phyloP scores from a whole-genome alignment of 2,888 invertebrate genomes.

The Lepidocyrtinus sp. region DNA sequence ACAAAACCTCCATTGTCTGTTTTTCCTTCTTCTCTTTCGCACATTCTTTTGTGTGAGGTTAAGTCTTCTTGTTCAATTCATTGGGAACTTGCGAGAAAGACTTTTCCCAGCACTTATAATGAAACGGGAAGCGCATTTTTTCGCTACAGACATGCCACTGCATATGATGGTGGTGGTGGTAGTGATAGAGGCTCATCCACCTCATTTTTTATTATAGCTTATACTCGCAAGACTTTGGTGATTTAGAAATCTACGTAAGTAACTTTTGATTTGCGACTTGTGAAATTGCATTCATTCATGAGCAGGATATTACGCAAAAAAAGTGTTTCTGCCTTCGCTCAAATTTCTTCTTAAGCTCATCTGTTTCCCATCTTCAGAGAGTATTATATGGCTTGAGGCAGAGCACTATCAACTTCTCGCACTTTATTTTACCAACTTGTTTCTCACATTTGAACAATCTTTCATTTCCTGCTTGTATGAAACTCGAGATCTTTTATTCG shows the following conservation, averaged over 20 bases:
- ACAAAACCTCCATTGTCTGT: constrained; percentile 44
- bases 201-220: not conserved
- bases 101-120: constrained; percentile 57
- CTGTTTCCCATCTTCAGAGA: constrained; percentile 9
- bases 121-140: constrained; percentile 23
- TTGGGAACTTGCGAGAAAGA: constrained; percentile 56
- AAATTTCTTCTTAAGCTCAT: constrained; percentile 5
- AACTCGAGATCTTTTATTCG: not conserved
- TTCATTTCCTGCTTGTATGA: not conserved
- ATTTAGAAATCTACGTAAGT: not conserved
- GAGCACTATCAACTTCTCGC: too few relatives aligned
- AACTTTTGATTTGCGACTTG: constrained; percentile 1
- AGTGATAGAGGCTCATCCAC: not conserved
- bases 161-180: too few relatives aligned
- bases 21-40: constrained; percentile 40
- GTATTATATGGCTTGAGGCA: too few relatives aligned
- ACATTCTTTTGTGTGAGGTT: constrained; percentile 4
- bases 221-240: not conserved
- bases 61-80: constrained; percentile 35
- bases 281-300: constrained; percentile 9
- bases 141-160: too few relatives aligned
- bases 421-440: not conserved
- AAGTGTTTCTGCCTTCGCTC: not conserved
- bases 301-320: not conserved
- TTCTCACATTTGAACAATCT: constrained; percentile 6